phyloP scores from a whole-genome alignment of 2,888 invertebrate genomes.

The Coelogynopora nodosa region DNA sequence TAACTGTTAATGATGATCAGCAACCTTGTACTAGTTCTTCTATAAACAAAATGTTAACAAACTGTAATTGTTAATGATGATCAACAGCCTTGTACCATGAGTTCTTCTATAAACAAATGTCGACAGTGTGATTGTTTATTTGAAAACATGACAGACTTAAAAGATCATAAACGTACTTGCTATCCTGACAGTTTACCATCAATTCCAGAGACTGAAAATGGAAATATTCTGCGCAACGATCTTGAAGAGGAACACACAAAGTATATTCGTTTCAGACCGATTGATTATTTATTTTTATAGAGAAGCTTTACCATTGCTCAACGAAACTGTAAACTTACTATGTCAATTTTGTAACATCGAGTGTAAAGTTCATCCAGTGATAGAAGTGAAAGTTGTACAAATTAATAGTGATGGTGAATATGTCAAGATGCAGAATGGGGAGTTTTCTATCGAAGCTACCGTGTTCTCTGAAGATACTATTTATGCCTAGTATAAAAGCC shows the following conservation, averaged over 20 bases:
- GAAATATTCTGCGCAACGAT: neutral
- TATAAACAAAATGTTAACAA: too few species aligned
- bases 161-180: neutral
- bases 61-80: too few species aligned
- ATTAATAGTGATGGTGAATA: neutral
- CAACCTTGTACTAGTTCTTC: too few species aligned
- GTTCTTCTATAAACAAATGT: neutral
- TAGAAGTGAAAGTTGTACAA: neutral
- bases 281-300: neutral
- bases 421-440: neutral
- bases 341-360: neutral
- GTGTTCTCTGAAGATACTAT: too few species aligned
- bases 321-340: neutral
- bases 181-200: neutral
- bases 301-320: neutral
- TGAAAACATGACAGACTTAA: neutral
- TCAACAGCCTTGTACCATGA: too few species aligned
- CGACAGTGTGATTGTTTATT: neutral
- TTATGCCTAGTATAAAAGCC: too few species aligned
- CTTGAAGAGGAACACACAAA: too few species aligned
- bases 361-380: neutral
- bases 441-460: neutral
- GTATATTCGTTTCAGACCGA: too few species aligned
- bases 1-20: too few species aligned
- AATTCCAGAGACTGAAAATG: neutral